Base-by-base conservation (phyloP, 2,888 invertebrate genomes). In the Leucania comma region DNA sequence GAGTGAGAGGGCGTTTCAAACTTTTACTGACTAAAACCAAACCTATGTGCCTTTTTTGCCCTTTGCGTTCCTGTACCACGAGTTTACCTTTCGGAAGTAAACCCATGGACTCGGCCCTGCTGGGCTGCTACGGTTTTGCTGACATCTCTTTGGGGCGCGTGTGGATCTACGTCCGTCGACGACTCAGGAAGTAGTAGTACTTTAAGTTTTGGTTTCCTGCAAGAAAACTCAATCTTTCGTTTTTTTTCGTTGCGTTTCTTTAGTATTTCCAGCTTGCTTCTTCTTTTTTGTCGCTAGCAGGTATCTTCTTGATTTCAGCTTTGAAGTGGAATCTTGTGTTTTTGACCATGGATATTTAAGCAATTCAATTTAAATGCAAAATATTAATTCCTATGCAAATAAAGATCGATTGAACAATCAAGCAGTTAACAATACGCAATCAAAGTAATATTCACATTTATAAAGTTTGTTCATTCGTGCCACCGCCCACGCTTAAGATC, bases 401-500 rank as follows among this genome's bases (percentile, higher is more conserved):
- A 20, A 42, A 12, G 2, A 32, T 24, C 3, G 38, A 74, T 75
- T 53, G 29, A 72, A 72, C 53, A 61, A 77, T 72, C 57, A 53
- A 48, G 58, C 38, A 22, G 57, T 26, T 50, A 48, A 58, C 66
- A 60, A 70, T 51, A 38, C 61, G 51, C 65, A 78, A 79, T 74
- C 68, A 78, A 6, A 35, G 48, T 61, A 48, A 64, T 60, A 57
- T 61, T 78, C 22, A 42, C 24, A 65, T 77, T 58, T 69, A 68
- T 14, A 62, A 48, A 17, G 22, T 51, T 51, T 26, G 50, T 42
- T 58, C n/a, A 75, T 58, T 57, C 48, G 22, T 14, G 38, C 46
- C 68, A 64, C 54, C 48, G 26, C 79, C 79, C 57, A 79, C 79
- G 72, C 68, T 3, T n/a, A 50, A 35, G 1, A 48, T 29, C 14